Conservation (phyloP, 2,113 vertebrate species). For the Protobothrops flavoviridis region DNA sequence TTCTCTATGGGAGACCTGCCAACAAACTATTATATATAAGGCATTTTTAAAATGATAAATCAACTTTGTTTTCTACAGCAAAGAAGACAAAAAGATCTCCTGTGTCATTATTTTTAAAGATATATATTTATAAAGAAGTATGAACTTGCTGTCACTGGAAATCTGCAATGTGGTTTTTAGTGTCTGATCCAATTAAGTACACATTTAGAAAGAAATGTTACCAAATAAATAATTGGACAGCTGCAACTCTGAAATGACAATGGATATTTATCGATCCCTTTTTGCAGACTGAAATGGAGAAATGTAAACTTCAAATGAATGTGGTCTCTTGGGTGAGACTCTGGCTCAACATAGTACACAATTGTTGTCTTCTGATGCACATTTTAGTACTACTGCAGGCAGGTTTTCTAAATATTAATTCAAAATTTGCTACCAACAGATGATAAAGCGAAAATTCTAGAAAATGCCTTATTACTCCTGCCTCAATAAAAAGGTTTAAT, state of each 20-base stretch:
- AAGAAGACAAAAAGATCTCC: conserved; percentile 26
- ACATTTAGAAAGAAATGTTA: conserved; percentile 77
- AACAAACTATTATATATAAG: conserved; percentile 49
- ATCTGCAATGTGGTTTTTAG: conserved; percentile 76
- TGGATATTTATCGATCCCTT: conserved; percentile 83
- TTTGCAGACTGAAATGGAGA: conserved; percentile 76
- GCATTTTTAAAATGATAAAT: conserved; percentile 47
- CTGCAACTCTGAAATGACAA: conserved; percentile 74
- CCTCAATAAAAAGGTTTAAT: conserved; percentile 39
- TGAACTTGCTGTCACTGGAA: conserved; percentile 75
- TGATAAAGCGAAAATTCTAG: conserved; percentile 56
- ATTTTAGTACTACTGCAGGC: conserved; percentile 91
- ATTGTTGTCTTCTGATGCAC: conserved; percentile 88
- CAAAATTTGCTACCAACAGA: conserved; percentile 54
- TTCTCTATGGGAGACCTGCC: conserved; percentile 55
- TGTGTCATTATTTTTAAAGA: conserved; percentile 48
- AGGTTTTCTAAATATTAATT: conserved; percentile 80
- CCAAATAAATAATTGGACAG: conserved; percentile 86
- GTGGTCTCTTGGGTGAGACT: conserved; percentile 80
- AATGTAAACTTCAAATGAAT: conserved; percentile 81
- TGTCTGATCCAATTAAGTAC: conserved; percentile 84
- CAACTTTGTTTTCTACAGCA: conserved; percentile 42
- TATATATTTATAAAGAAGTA: conserved; percentile 67
- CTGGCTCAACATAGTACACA: conserved; percentile 91
- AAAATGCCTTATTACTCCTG: conserved; percentile 36